Evolutionary conservation across 2,888 invertebrate genomes (phyloP).

Genomic region (Cartodere bifasciata): DNA sequence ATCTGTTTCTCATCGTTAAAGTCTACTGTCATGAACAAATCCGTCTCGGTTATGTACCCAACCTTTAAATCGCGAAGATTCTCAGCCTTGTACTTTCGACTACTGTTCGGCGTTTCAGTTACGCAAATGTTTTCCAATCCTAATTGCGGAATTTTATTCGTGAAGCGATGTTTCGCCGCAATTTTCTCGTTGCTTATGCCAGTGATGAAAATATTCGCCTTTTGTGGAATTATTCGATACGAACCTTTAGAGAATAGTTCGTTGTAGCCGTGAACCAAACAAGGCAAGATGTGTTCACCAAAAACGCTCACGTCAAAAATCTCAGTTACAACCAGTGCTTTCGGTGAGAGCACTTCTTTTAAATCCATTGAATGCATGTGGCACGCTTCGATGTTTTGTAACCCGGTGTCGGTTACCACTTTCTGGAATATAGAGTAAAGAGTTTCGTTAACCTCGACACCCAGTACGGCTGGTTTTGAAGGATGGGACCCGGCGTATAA

Average conservation of each 20-base stretch:
- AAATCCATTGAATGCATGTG: slow-evolving; percentile 49
- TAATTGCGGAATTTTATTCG: slow-evolving; percentile 14
- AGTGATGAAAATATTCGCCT: slow-evolving; percentile 49
- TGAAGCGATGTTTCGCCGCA: slow-evolving; percentile 34
- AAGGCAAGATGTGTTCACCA: slow-evolving; percentile 59
- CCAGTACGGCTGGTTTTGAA: slow-evolving; percentile 41
- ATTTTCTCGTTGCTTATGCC: slow-evolving; percentile 43
- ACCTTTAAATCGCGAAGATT: slow-evolving; percentile 44
- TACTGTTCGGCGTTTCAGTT: slow-evolving; percentile 22
- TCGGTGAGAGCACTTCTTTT: slow-evolving; percentile 9
- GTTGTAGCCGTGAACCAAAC: slow-evolving; percentile 56
- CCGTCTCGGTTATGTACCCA: slow-evolving; percentile 45
- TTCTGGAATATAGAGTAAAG: slow-evolving; percentile 45
- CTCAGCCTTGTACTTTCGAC: slow-evolving; percentile 51
- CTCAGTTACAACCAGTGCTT: slow-evolving; percentile 57
- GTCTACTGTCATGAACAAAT: slow-evolving; percentile 44
- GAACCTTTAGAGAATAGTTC: slow-evolving; percentile 37
- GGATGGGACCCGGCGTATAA: slow-evolving; percentile 43
- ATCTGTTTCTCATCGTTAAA: slow-evolving; percentile 47
- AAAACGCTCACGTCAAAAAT: slow-evolving; percentile 69
- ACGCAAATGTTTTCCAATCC: slow-evolving; percentile 29
- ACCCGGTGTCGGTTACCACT: not conserved
- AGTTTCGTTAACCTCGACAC: slow-evolving; percentile 53
- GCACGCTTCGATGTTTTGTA: slow-evolving; percentile 36
- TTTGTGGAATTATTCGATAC: slow-evolving; percentile 46